phyloP scores from a whole-genome alignment of 2,797 vertebrate species.

The Balearica regulorum region DNA sequence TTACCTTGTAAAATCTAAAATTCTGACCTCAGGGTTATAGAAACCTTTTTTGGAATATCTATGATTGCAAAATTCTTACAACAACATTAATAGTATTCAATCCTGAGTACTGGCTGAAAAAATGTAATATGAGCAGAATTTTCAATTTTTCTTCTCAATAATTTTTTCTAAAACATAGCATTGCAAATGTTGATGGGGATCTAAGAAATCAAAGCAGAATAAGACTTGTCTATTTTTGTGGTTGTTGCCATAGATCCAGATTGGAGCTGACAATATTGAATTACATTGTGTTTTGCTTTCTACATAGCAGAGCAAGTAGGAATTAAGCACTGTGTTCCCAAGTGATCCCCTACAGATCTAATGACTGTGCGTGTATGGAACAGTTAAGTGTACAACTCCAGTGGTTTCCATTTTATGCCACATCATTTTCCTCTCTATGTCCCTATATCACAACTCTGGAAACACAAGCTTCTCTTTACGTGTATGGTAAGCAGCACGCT shows the following conservation, averaged over 20 bases:
- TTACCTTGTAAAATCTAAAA: conserved; percentile 10
- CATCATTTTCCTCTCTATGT: background rate
- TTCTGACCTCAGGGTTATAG: background rate
- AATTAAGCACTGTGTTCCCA: background rate
- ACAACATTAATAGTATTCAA: background rate
- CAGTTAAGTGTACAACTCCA: background rate
- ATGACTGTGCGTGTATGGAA: background rate
- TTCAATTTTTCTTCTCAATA: background rate
- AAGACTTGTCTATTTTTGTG: background rate
- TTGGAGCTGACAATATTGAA: conserved; percentile 11
- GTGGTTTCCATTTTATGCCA: background rate
- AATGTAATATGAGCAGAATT: background rate
- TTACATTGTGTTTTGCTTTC: conserved; percentile 4
- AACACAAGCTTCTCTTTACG: background rate
- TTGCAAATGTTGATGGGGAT: background rate
- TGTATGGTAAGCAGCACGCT: background rate
- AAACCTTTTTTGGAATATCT: background rate
- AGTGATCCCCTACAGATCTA: background rate
- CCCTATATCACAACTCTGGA: background rate
- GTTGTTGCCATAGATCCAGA: conserved; percentile 45
- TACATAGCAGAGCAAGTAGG: background rate
- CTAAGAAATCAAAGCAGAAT: background rate
- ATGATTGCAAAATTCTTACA: background rate
- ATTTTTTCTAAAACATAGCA: background rate
- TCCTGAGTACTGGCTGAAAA: background rate